Evolutionary conservation across 2,888 invertebrate species (phyloP).

Genomic region (Parnassius smintheus): DNA sequence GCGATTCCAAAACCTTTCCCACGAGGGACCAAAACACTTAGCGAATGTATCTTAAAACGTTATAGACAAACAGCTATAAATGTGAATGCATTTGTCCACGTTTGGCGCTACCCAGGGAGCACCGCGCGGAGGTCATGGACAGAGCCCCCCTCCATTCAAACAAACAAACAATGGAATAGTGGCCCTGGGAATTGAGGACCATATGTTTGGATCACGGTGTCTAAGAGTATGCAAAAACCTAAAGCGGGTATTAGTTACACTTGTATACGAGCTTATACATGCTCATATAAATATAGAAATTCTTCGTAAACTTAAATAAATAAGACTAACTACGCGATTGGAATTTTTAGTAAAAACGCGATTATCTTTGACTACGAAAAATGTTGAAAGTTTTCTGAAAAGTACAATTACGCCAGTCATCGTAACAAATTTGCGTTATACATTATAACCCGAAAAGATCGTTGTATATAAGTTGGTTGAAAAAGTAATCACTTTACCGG

Average conservation of each 20-base stretch:
- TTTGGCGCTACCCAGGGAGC: slow-evolving; percentile 79
- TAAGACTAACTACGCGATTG: slow-evolving; percentile 1
- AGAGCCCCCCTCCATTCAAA: slow-evolving; percentile 72
- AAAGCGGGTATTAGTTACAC: slow-evolving; percentile 14
- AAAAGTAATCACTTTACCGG: too few species aligned
- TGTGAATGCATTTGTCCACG: slow-evolving; percentile 68
- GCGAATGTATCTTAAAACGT: slow-evolving; percentile 33
- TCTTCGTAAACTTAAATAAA: slow-evolving; percentile 20
- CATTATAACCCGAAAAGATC: too few species aligned
- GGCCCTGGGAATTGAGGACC: slow-evolving; percentile 13
- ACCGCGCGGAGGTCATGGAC: slow-evolving; percentile 80
- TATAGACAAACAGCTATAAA: slow-evolving; percentile 35
- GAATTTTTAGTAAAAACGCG: background rate
- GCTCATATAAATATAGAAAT: background rate
- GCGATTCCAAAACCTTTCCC: slow-evolving; percentile 16
- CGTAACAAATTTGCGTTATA: slow-evolving; percentile 16
- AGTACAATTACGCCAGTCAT: slow-evolving; percentile 3
- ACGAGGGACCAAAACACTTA: slow-evolving; percentile 22
- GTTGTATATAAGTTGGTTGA: too few species aligned
- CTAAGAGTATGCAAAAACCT: slow-evolving; percentile 9
- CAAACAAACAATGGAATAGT: slow-evolving; percentile 36
- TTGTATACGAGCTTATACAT: background rate
- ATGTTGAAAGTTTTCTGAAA: background rate
- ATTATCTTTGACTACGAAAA: background rate
- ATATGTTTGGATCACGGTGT: background rate